Conservation (phyloP, 2,888 invertebrate species). For the Leptopterna dolabrata region DNA sequence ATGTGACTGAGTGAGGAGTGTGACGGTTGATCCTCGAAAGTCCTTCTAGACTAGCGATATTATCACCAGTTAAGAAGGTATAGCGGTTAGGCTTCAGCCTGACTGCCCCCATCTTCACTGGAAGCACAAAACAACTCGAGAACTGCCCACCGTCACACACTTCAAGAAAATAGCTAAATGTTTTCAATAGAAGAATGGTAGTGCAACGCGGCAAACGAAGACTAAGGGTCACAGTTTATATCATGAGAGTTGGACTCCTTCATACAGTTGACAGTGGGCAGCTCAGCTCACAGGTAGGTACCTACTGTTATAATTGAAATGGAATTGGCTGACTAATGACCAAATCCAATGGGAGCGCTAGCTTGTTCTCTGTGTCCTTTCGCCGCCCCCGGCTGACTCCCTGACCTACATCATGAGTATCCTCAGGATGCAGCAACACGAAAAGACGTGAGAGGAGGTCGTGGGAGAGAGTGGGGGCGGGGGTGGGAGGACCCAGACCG, state of each 20-base stretch:
- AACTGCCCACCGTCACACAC: too few species aligned
- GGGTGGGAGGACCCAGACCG: not conserved
- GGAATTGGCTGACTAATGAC: not conserved
- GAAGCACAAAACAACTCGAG: too few species aligned
- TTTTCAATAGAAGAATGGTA: too few species aligned
- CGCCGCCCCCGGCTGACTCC: conserved; percentile 11
- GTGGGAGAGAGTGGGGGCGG: not conserved
- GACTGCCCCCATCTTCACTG: too few species aligned
- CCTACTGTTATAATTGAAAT: not conserved
- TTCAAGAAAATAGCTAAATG: too few species aligned
- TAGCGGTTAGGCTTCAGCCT: too few species aligned
- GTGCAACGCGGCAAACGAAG: too few species aligned
- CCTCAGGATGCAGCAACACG: not conserved
- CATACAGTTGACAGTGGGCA: not conserved
- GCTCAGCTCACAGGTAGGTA: not conserved
- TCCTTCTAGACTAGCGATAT: too few species aligned
- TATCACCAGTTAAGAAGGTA: too few species aligned
- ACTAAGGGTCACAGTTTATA: not conserved
- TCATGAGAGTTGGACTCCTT: not conserved
- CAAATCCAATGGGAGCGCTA: not conserved
- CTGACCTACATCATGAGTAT: not conserved
- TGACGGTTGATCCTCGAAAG: too few species aligned
- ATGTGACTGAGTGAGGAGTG: too few species aligned
- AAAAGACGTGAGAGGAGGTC: not conserved
- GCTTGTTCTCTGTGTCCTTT: not conserved